Base-by-base conservation (phyloP, 2,113 vertebrate species). In the Microtus ochrogaster region DNA sequence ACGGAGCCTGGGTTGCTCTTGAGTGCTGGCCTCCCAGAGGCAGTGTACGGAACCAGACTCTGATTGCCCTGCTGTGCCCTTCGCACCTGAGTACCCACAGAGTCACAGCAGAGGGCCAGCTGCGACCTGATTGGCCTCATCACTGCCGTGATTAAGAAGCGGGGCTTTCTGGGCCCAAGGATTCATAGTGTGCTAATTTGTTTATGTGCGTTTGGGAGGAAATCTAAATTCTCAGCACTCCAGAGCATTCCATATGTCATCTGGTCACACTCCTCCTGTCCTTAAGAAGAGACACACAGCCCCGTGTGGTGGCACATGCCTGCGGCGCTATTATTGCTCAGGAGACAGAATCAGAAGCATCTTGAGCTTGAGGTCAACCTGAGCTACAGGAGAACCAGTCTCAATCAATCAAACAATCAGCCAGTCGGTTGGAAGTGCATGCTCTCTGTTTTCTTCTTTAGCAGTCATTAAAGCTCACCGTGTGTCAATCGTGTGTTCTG, bases 11-110 rank as follows among this genome's bases (percentile, higher is more conserved):
- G 6, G 10, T 11, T 30, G n/a, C 77, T 41, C 13, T 22, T 44
- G 13, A 30, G 47, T 68, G 58, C 74, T 79, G 19, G 78, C 36
- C 39, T 87, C 36, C 4, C 10, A 49, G 17, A 72, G 70, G 10
- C 3, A 9, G 44, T 24, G 39, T 5, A 14, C 0, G 0, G 36
- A 49, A 0, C 3, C 14, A 81, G 13, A 44, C 2, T 36, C n/a
- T 5, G 14, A 1, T 21, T 7, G 22, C 76, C 61, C 30, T 36
- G 70, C 7, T 0, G 3, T 30, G 30, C 9, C 61, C 76, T 79
- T 12, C 0, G 2, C 1, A 52, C 63, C 73, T 44, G 58, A 58
- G n/a, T 33, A 12, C 44, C n/a, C 7, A 0, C 5, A 58, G 47
- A 30, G 82, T 61, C 52, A 33, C 3, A 1, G 39, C 10, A 8